Evolutionary conservation across 2,113 vertebrate genomes (phyloP).

Genomic region (Clarias gariepinus): DNA sequence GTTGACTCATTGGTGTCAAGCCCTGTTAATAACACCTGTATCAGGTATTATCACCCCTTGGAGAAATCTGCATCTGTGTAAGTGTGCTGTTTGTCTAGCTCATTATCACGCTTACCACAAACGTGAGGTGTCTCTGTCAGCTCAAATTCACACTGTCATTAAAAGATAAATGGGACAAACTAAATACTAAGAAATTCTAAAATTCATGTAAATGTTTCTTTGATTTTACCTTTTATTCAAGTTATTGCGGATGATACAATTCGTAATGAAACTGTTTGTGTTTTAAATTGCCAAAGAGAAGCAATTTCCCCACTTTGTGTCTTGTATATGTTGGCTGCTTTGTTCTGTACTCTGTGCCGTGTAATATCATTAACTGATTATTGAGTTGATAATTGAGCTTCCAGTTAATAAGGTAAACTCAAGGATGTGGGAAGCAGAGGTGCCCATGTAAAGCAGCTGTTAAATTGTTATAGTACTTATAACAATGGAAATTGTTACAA

Average conservation of each 20-base stretch:
- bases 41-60: conserved; percentile 68
- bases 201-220: not conserved
- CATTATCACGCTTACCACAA: too few species aligned
- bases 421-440: not conserved
- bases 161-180: not conserved
- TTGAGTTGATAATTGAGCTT: not conserved
- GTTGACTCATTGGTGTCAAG: conserved; percentile 66
- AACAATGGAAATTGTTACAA: too few species aligned
- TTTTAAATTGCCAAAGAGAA: not conserved
- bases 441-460: not conserved
- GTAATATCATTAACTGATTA: not conserved
- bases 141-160: not conserved
- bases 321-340: not conserved
- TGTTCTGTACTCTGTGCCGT: not conserved
- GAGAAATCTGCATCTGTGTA: conserved; percentile 73
- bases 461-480: not conserved
- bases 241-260: not conserved
- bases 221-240: not conserved
- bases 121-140: too few species aligned
- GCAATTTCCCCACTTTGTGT: not conserved
- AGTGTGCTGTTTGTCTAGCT: conserved; percentile 56
- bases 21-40: conserved; percentile 68
- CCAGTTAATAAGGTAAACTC: not conserved
- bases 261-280: not conserved
- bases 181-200: not conserved